Evolutionary conservation across 2,888 invertebrate species (phyloP).

Genomic region (Caenorhabditis imperialis): DNA sequence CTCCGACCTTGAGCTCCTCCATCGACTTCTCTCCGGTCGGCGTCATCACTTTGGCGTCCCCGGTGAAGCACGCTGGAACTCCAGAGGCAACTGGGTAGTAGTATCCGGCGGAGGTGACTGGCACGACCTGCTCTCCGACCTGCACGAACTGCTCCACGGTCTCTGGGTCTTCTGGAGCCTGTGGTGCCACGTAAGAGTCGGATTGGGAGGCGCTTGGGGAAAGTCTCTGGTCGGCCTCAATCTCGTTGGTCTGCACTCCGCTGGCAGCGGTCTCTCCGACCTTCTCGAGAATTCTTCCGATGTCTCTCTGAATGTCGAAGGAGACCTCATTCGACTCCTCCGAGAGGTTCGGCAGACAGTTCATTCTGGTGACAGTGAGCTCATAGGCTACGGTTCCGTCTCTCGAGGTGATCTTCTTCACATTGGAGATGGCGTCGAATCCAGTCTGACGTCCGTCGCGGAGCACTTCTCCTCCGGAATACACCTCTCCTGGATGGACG

Average conservation of each 20-base stretch:
- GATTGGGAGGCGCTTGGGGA: constrained; percentile 39
- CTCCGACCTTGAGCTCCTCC: constrained; percentile 67
- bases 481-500: constrained; percentile 73
- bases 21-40: constrained; percentile 61
- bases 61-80: constrained; percentile 72
- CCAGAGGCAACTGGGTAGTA: constrained; percentile 73
- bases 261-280: constrained; percentile 60
- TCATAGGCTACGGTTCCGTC: constrained; percentile 70
- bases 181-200: constrained; percentile 37
- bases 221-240: constrained; percentile 50
- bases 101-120: constrained; percentile 72
- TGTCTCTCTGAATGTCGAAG: constrained; percentile 65
- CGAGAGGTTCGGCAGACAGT: constrained; percentile 73
- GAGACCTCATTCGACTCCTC: constrained; percentile 67
- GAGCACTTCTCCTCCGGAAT: constrained; percentile 73
- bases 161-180: constrained; percentile 18
- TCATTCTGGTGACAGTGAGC: constrained; percentile 73
- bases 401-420: constrained; percentile 61
- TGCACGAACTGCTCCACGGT: constrained; percentile 56
- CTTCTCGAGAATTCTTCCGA: constrained; percentile 71
- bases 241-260: constrained; percentile 53
- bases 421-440: constrained; percentile 72
- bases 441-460: constrained; percentile 75
- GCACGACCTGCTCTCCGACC: constrained; percentile 73
- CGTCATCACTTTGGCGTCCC: constrained; percentile 57